A percentile compares a stretch with the other conserved stretches of the same genome.
phyloP scores from a whole-genome alignment of 2,797 vertebrate genomes.

The Oryzias sinensis region DNA sequence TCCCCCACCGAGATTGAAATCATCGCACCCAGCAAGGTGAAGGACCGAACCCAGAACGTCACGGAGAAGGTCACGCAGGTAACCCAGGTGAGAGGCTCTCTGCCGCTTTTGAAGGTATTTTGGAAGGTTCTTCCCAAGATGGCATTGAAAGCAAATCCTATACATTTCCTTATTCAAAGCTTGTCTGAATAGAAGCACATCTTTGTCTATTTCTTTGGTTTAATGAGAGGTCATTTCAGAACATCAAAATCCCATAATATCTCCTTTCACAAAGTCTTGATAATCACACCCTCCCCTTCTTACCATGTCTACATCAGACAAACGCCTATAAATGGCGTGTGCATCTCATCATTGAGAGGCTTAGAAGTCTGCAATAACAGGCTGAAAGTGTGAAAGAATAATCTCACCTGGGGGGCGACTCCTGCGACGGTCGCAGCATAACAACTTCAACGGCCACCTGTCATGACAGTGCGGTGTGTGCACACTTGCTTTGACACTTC shows the following conservation, averaged over 20 bases:
- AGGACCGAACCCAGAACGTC: slow-evolving; percentile 95
- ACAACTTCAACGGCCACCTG: slow-evolving; percentile 40
- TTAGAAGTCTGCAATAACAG: slow-evolving; percentile 26
- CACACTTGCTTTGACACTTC: neutral
- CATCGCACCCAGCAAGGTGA: slow-evolving; percentile 94
- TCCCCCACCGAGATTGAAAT: slow-evolving; percentile 95
- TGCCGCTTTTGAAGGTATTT: neutral
- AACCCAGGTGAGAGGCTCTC: slow-evolving; percentile 69
- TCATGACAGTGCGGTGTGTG: slow-evolving; percentile 25
- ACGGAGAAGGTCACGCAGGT: slow-evolving; percentile 99
- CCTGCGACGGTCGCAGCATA: slow-evolving; percentile 21
- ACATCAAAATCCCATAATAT: too few species aligned
- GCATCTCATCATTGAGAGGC: slow-evolving; percentile 15
- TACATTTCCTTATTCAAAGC: too few species aligned
- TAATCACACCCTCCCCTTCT: neutral
- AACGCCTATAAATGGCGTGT: slow-evolving; percentile 25
- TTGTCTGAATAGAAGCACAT: too few species aligned
- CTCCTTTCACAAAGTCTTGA: too few species aligned
- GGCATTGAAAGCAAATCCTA: too few species aligned
- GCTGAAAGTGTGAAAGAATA: slow-evolving; percentile 35
- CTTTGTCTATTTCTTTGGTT: too few species aligned
- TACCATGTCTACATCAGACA: neutral
- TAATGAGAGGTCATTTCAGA: too few species aligned
- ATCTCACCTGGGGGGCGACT: slow-evolving; percentile 63
- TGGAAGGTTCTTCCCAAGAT: too few species aligned